A percentile compares a stretch with the other conserved stretches of the same genome.
These are phyloP conservation scores for Aspidapion aeneum DNA, from an alignment of 2,888 invertebrate genomes.

Conservation along the genomic window DNA sequence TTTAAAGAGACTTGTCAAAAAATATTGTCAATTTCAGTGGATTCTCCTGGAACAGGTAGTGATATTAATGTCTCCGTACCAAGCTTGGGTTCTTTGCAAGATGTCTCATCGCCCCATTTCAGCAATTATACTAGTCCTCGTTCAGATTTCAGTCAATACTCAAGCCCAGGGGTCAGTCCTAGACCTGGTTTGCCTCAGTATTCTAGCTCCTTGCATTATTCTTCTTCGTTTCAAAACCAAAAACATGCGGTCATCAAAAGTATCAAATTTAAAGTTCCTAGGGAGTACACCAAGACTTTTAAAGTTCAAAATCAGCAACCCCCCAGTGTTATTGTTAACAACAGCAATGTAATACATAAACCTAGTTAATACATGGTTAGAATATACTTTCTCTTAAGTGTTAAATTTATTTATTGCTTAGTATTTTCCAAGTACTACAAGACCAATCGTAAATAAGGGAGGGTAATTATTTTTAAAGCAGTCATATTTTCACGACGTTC, in stretches of 20 bases:
- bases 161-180: not conserved
- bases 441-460: too few species aligned
- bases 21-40: constrained; percentile 6
- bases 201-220: constrained; percentile 39
- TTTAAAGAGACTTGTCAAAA: constrained; percentile 16
- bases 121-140: not conserved
- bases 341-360: too few species aligned
- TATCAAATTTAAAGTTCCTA: constrained; percentile 48
- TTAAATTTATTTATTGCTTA: too few species aligned
- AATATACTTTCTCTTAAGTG: too few species aligned
- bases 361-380: too few species aligned
- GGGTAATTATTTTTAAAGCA: too few species aligned
- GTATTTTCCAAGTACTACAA: too few species aligned
- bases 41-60: not conserved
- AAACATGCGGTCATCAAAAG: constrained; percentile 45
- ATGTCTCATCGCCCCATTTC: constrained; percentile 15
- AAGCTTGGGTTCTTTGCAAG: constrained; percentile 26
- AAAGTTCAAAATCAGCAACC: not conserved
- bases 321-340: not conserved
- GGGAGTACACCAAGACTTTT: constrained; percentile 38
- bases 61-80: not conserved
- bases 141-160: not conserved
- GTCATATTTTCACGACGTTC: too few species aligned
- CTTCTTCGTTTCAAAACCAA: constrained; percentile 43
- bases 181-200: constrained; percentile 33